Evolutionary conservation across 2,797 vertebrate species (phyloP).

Genomic region (Mionectes olivaceus): DNA sequence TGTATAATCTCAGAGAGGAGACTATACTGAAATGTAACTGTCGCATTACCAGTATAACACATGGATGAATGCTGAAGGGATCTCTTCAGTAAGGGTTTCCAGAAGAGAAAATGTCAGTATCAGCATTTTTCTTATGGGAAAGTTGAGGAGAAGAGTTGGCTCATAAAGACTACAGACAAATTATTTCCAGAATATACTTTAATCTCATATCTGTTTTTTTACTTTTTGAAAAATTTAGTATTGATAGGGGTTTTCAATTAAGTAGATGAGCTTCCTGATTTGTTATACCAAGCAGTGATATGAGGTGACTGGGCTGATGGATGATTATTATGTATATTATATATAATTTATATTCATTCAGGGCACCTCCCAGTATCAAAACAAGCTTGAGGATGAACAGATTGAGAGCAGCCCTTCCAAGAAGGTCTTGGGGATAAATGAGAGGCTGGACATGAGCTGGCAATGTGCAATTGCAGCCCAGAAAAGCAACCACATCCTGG

Average conservation of each 20-base stretch:
- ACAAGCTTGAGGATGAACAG: neutral
- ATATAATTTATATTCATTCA: neutral
- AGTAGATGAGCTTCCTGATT: neutral
- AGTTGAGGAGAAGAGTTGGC: neutral
- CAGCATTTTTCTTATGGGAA: conserved; percentile 21
- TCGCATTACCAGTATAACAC: neutral
- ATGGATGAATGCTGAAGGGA: neutral
- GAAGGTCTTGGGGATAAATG: neutral
- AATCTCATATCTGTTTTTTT: neutral
- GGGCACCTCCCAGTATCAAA: rapidly evolving
- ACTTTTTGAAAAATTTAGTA: neutral
- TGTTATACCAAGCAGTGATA: neutral
- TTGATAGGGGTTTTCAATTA: neutral
- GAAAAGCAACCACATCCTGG: neutral
- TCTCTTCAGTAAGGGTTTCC: neutral
- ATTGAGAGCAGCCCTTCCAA: neutral
- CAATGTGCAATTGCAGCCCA: neutral
- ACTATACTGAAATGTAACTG: neutral
- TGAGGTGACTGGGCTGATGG: neutral
- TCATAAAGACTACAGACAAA: neutral
- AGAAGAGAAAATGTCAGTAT: conserved; percentile 18
- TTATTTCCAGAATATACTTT: neutral
- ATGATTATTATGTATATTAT: neutral
- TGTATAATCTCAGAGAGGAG: neutral
- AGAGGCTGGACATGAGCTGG: neutral